These are phyloP conservation scores for Coenonympha arcania DNA, from an alignment of 2,888 invertebrate species.

Conservation along the genomic window DNA sequence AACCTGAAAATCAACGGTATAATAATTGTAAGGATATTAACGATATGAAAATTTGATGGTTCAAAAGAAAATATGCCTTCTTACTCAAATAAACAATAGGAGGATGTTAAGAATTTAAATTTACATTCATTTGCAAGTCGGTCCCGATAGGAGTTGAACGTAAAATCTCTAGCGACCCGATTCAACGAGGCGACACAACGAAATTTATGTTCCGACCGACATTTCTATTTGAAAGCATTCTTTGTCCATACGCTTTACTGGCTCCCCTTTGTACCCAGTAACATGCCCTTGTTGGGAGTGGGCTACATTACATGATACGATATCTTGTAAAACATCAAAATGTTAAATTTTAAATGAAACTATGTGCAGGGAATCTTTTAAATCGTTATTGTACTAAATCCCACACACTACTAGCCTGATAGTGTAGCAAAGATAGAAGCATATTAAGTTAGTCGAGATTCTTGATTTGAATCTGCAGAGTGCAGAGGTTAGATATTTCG, in stretches of 20 bases:
- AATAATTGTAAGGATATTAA: too few relatives aligned
- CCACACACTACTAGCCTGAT: too few relatives aligned
- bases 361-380: too few relatives aligned
- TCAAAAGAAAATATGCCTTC: background rate
- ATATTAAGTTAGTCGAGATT: too few relatives aligned
- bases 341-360: too few relatives aligned
- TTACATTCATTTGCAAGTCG: conserved; percentile 4
- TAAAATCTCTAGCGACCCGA: conserved; percentile 7
- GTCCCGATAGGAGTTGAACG: background rate
- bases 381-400: too few relatives aligned
- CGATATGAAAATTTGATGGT: background rate
- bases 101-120: background rate
- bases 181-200: conserved; percentile 10
- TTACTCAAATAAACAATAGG: background rate
- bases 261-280: conserved; percentile 11
- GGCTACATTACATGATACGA: background rate
- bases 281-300: conserved; percentile 1
- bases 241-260: conserved; percentile 14
- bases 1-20: too few relatives aligned
- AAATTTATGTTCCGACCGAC: conserved; percentile 16
- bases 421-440: too few relatives aligned
- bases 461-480: too few relatives aligned
- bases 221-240: conserved; percentile 19
- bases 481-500: too few relatives aligned
- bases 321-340: background rate